phyloP scores from a whole-genome alignment of 2,113 vertebrate genomes.

The Solenodon paradoxus region DNA sequence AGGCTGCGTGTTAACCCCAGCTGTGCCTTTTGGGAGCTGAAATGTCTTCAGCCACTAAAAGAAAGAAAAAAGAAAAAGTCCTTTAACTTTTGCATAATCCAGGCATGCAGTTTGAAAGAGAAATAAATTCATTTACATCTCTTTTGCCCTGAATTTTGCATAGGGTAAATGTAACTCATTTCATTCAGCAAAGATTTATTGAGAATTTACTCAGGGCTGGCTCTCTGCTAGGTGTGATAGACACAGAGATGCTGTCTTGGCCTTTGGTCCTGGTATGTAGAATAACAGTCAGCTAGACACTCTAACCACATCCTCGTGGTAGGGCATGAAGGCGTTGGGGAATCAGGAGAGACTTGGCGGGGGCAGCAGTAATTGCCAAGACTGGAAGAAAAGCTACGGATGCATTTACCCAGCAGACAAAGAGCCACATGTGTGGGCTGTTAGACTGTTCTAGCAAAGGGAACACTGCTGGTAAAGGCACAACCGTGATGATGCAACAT shows the following conservation, averaged over 20 bases:
- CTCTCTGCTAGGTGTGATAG: background rate
- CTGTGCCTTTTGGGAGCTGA: background rate
- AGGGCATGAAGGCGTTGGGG: too few species aligned
- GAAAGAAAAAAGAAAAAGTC: background rate
- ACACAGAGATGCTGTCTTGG: background rate
- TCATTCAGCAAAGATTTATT: background rate
- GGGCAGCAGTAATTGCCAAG: rapidly evolving
- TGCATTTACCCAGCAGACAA: rapidly evolving
- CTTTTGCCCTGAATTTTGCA: background rate
- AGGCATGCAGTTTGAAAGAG: background rate
- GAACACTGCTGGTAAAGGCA: background rate
- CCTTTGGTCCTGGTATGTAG: background rate
- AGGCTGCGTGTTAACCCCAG: rapidly evolving
- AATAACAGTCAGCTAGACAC: background rate
- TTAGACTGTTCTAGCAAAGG: too few species aligned
- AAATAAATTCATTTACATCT: background rate
- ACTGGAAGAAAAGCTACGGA: too few species aligned
- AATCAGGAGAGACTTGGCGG: rapidly evolving
- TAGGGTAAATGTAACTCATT: background rate
- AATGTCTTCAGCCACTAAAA: background rate
- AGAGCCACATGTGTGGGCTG: rapidly evolving
- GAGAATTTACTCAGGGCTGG: background rate
- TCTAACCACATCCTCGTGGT: rapidly evolving
- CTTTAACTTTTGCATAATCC: background rate
- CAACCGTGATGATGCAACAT: too few species aligned